Base-by-base conservation (phyloP, 2,888 invertebrate genomes). In the Drosophila kambysellisi region DNA sequence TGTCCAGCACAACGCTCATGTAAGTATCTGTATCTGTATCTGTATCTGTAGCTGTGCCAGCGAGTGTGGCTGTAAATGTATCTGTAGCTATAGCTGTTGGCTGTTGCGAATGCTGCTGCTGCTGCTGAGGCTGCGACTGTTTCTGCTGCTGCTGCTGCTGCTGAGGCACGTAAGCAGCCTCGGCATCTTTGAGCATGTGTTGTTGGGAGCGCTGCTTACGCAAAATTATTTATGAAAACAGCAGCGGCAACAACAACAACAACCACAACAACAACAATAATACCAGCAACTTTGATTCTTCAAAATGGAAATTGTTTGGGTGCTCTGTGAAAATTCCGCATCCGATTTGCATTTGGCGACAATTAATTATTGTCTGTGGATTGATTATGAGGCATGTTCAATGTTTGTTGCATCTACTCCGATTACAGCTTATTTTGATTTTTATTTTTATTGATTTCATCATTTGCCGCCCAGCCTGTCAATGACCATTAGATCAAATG, bases 171-270 rank as follows among this genome's bases (percentile, higher is more conserved):
- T 87, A 87, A 82, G 86, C 86, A 81, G 79, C 74, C 80, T 82
- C 78, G 82, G 79, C 76, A 81, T 82, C 83, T 87, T 75, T 69
- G 69, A 77, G 74, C 83, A 78, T 80, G 81, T 81, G 82, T 70
- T 43, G 57, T 57, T 57, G 75, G 77, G 77, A 73, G 72, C 70
- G 74, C 76, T 70, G 80, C 88, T 87, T 87, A 88, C 88, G 88
- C 88, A 88, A 88, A 88, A 87, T 85, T 88, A 88, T 88, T 88
- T 85, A 88, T 87, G 82, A 88, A 82, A 83, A 84, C 88, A 86
- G 81, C 78, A 72, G 54, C 71, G 62, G 35, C 72, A 66, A 50
- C 59, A 54, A 41, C 72, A 65, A 48, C 58, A 53, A 9, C 57
- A 29, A 32, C 60, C 57, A 48, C 67, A 64, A 12, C 12, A 33